Evolutionary conservation across 2,113 vertebrate genomes (phyloP), one percentile per base, ranked within the genome.

Genomic region (Acanthochromis polyacanthus): DNA sequence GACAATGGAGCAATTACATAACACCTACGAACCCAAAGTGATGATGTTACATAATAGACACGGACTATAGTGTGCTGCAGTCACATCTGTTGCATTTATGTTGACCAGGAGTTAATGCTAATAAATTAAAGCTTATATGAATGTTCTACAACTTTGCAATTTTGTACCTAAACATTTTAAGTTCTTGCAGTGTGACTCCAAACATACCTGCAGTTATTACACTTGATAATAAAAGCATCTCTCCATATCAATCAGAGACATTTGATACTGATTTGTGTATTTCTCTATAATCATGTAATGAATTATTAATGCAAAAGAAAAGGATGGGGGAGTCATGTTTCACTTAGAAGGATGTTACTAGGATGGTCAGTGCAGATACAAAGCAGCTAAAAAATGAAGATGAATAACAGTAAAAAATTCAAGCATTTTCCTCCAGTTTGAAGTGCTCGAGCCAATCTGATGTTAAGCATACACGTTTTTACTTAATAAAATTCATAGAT

Each of bases 221-320:
- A 19, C 10, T 60, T 6, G 2, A 61, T 45, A 50, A 53, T 48
- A 70, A 59, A 73, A 57, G 0, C n/a, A 12, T 56, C 20, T 50
- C 64, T 23, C 16, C 15, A 36, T 57, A 82, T 76, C 79, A 76
- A 70, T 58, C 59, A 10, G 25, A 72, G 53, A 50, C 16, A 38
- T 73, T 50, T 12, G 19, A 68, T 65, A 36, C 48, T 53, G 55
- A 83, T 75, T 50, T 76, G 71, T 69, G 36, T 28, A 17, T 64
- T 71, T 80, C 60, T 82, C 50, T 70, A 63, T 40, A 71, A 72
- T 65, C 58, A 65, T 0, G 43, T 25, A 55, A 67, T 89, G 73
- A 87, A 88, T 89, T 73, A 89, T 86, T 82, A 48, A 91, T 87
- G 71, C 28, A 0, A 71, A 82, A 71, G 63, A 55, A 72, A 73